phyloP scores from a whole-genome alignment of 2,797 vertebrate genomes.

The Aselliscus stoliczkanus region DNA sequence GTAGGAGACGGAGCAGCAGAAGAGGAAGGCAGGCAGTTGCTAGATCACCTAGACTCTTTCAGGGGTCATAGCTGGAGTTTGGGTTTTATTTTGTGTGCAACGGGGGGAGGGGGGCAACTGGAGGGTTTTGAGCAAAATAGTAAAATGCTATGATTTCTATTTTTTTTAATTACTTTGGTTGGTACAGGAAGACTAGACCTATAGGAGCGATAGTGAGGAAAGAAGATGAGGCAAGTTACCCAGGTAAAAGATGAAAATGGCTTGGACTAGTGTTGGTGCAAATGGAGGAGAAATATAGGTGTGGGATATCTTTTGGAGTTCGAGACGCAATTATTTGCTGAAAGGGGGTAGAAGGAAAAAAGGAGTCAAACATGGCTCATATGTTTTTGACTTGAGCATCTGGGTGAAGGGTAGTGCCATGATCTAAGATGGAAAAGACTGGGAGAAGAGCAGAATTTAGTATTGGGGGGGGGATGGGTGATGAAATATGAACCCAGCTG shows the following conservation, averaged over 20 bases:
- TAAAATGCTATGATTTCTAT: neutral
- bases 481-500: neutral
- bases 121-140: neutral
- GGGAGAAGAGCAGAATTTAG: neutral
- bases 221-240: neutral
- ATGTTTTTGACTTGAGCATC: neutral
- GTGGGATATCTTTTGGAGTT: neutral
- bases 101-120: neutral
- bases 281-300: neutral
- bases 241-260: neutral
- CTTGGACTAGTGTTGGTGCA: neutral
- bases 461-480: accelerated
- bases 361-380: neutral
- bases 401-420: neutral
- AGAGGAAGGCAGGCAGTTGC: neutral
- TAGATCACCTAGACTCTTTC: neutral
- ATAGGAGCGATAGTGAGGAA: neutral
- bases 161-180: neutral
- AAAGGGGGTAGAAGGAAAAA: neutral
- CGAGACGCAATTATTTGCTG: neutral
- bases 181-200: neutral
- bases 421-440: neutral
- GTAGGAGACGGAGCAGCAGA: neutral
- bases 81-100: neutral
- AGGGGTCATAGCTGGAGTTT: neutral